Percentiles rank a stretch among this genome's conserved stretches.
Evolutionary conservation across 2,797 vertebrate species (phyloP).

Genomic region (Phataginus tetradactyla): DNA sequence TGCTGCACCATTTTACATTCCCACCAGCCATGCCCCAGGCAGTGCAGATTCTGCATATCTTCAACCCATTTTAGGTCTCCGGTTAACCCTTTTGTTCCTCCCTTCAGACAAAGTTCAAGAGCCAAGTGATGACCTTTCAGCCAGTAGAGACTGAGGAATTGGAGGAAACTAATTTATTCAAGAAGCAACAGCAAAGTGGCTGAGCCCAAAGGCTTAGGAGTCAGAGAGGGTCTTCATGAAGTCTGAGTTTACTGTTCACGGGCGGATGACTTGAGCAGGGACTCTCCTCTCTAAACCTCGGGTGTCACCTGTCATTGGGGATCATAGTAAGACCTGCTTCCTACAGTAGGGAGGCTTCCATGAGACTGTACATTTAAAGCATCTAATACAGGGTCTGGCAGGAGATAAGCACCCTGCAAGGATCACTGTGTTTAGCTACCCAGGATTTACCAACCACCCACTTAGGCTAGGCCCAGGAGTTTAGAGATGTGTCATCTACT

Average conservation of each 20-base stretch:
- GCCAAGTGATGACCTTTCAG: not conserved
- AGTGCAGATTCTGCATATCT: not conserved
- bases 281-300: not conserved
- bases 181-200: not conserved
- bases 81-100: not conserved
- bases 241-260: not conserved
- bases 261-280: not conserved
- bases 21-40: accelerated
- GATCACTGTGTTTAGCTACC: not conserved
- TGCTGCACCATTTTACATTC: not conserved
- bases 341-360: not conserved
- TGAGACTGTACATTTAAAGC: not conserved
- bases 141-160: not conserved
- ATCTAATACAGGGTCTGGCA: not conserved
- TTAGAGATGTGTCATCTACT: accelerated
- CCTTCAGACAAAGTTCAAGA: not conserved
- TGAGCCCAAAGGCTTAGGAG: not conserved
- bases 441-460: not conserved
- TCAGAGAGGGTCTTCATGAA: not conserved
- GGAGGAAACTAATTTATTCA: not conserved
- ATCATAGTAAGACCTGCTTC: not conserved
- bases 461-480: too few relatives aligned
- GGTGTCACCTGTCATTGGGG: not conserved
- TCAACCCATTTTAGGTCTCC: not conserved
- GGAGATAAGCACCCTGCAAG: not conserved